phyloP scores from a whole-genome alignment of 64 coral and sea anemone genomes.

The Montipora sp. region DNA sequence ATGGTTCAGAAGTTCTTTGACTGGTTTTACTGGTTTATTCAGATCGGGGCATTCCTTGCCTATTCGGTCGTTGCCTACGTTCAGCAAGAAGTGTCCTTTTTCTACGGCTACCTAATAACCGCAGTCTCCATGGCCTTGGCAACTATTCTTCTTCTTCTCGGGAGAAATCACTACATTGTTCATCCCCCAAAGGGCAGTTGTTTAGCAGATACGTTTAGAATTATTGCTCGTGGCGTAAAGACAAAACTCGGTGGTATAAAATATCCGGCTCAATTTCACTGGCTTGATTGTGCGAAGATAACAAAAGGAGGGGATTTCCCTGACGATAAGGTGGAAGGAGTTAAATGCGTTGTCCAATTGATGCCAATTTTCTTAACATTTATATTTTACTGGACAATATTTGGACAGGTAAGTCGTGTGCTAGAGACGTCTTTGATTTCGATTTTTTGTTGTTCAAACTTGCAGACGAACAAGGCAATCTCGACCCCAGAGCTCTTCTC shows the following conservation, averaged over 20 bases:
- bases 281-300: constrained; percentile 49
- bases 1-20: constrained; percentile 71
- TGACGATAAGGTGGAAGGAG: constrained; percentile 63
- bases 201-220: constrained; percentile 52
- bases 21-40: constrained; percentile 84
- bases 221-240: constrained; percentile 64
- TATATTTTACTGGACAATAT: constrained; percentile 81
- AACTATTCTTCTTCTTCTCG: constrained; percentile 62
- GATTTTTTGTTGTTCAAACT: background rate
- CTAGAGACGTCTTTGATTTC: background rate
- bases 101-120: constrained; percentile 70
- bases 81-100: constrained; percentile 69
- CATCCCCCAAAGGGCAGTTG: constrained; percentile 67
- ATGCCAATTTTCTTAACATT: constrained; percentile 72
- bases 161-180: constrained; percentile 62
- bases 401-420: constrained; percentile 58
- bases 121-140: constrained; percentile 62
- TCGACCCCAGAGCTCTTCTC: no score
- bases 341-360: constrained; percentile 74
- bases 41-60: constrained; percentile 57
- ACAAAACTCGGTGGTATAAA: background rate
- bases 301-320: constrained; percentile 67
- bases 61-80: constrained; percentile 62
- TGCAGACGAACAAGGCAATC: no score
- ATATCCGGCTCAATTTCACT: background rate